Conservation (phyloP, 2,888 invertebrate species). For the Ephialtes manifestator region DNA sequence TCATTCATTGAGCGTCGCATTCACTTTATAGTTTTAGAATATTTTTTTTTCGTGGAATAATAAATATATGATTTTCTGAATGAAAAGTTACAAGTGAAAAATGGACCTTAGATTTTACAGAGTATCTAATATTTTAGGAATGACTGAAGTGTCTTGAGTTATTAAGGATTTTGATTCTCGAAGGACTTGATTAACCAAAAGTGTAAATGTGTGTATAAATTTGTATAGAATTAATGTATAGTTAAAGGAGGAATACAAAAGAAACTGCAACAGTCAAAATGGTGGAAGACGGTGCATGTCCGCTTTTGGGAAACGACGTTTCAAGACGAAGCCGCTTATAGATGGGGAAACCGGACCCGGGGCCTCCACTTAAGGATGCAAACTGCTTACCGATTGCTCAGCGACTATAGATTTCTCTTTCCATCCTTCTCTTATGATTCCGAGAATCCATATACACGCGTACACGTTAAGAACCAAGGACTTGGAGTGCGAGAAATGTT, state of each 20-base stretch:
- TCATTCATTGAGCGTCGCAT: too few relatives aligned
- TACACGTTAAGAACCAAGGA: slow-evolving; percentile 25
- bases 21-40: too few relatives aligned
- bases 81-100: too few relatives aligned
- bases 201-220: not conserved
- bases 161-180: too few relatives aligned
- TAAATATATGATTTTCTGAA: too few relatives aligned
- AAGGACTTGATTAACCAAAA: too few relatives aligned
- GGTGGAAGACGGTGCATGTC: not conserved
- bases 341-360: slow-evolving; percentile 21
- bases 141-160: too few relatives aligned
- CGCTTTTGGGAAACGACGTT: not conserved
- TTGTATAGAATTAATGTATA: not conserved
- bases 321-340: not conserved
- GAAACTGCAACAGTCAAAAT: not conserved
- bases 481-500: slow-evolving; percentile 23
- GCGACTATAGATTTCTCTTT: slow-evolving; percentile 38
- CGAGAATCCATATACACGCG: slow-evolving; percentile 2
- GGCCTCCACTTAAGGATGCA: slow-evolving; percentile 49
- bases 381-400: slow-evolving; percentile 32
- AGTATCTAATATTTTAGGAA: too few relatives aligned
- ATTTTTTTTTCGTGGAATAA: too few relatives aligned
- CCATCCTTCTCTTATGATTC: slow-evolving; percentile 30
- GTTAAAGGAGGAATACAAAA: not conserved
- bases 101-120: too few relatives aligned